Percentiles rank a stretch among this genome's conserved stretches.
These are phyloP conservation scores for Pemphredon lugubris DNA, from an alignment of 2,888 invertebrate species.

Conservation along the genomic window DNA sequence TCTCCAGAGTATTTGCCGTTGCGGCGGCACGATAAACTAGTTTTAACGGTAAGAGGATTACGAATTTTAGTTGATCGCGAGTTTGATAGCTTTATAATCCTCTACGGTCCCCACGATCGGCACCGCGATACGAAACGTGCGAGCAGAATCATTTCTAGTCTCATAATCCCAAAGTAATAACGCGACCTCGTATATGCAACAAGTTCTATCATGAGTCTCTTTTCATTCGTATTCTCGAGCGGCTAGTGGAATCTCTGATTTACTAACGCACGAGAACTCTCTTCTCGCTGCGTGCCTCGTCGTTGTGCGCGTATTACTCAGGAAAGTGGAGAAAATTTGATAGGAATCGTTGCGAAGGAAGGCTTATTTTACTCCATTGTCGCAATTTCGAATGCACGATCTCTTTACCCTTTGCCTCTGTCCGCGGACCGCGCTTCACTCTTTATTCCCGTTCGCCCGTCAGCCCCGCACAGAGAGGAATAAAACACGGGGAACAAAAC, in stretches of 20 bases:
- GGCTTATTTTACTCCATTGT: too few relatives aligned
- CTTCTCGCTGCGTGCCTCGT: too few relatives aligned
- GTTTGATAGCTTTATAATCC: constrained; percentile 32
- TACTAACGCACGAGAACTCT: too few relatives aligned
- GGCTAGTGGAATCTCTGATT: constrained; percentile 23
- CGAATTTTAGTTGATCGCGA: too few relatives aligned
- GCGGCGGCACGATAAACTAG: too few relatives aligned
- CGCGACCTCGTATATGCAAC: constrained; percentile 30
- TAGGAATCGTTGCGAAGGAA: too few relatives aligned
- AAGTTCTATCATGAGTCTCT: constrained; percentile 41
- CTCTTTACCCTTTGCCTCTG: constrained; percentile 10
- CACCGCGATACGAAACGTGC: constrained; percentile 30
- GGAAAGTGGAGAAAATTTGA: too few relatives aligned
- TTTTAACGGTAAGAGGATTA: too few relatives aligned
- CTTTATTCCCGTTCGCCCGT: constrained; percentile 1
- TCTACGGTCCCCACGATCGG: not conserved
- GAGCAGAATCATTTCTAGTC: constrained; percentile 37
- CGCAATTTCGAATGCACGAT: constrained; percentile 15
- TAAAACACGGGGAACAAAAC: constrained; percentile 1
- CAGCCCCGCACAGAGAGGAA: not conserved
- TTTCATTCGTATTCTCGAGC: constrained; percentile 16
- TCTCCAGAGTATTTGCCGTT: too few relatives aligned
- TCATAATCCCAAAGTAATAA: constrained; percentile 47
- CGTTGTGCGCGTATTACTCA: too few relatives aligned
- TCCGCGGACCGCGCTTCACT: not conserved